Conservation (phyloP, 92 coral and sea anemone species). For the Chrysogorgia sp. region DNA sequence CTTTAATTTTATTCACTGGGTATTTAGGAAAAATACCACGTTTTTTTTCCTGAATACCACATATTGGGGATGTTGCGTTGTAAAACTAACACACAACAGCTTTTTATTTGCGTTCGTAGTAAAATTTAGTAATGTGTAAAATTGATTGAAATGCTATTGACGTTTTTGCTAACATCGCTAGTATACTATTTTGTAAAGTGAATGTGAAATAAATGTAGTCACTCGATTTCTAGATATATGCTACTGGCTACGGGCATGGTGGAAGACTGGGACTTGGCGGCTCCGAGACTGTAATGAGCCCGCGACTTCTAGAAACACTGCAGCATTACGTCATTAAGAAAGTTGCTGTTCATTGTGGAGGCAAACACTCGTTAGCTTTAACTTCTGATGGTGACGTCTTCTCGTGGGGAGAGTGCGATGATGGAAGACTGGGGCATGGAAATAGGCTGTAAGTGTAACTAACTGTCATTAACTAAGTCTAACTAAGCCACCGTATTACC, state of each 20-base stretch:
- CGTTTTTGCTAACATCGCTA: too few relatives aligned
- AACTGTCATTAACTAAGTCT: background rate
- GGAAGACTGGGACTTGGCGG: slow-evolving; percentile 99
- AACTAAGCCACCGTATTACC: background rate
- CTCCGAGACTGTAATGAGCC: slow-evolving; percentile 91
- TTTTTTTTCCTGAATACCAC: too few relatives aligned
- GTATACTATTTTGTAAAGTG: too few relatives aligned
- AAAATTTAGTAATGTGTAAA: too few relatives aligned
- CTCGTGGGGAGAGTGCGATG: slow-evolving; percentile 99
- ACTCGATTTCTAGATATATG: slow-evolving; percentile 73
- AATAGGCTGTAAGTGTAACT: slow-evolving; percentile 70
- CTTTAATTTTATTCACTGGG: too few relatives aligned
- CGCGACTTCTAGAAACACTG: slow-evolving; percentile 83
- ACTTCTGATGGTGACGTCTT: slow-evolving; percentile 85
- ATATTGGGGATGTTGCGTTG: too few relatives aligned
- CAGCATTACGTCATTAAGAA: slow-evolving; percentile 95
- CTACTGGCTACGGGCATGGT: slow-evolving; percentile 97
- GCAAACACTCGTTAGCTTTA: slow-evolving; percentile 95
- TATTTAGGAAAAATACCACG: too few relatives aligned
- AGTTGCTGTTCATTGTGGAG: slow-evolving; percentile 96
- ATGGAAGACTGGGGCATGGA: slow-evolving; percentile 97
- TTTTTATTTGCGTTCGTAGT: too few relatives aligned
- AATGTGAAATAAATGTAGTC: too few relatives aligned
- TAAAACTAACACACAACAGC: too few relatives aligned
- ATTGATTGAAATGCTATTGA: too few relatives aligned